These are phyloP conservation scores for Branchellion lobata DNA, from an alignment of 2,888 invertebrate species.

Conservation along the genomic window DNA sequence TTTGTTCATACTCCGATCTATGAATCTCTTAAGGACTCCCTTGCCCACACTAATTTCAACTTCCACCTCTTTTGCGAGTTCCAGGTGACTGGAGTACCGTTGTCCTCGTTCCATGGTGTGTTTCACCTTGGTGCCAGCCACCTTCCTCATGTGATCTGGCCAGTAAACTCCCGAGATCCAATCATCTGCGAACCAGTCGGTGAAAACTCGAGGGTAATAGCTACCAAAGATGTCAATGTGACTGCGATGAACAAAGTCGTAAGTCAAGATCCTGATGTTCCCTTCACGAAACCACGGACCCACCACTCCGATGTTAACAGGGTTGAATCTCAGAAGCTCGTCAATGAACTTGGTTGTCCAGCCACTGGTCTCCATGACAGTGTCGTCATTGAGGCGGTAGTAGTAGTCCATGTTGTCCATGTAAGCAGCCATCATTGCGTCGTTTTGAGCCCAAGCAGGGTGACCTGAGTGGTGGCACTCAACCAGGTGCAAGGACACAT, in stretches of 20 bases:
- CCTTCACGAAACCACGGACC: conserved; percentile 53
- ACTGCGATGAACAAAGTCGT: conserved; percentile 53
- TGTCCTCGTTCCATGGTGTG: conserved; percentile 53
- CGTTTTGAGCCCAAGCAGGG: conserved; percentile 54
- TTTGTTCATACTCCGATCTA: conserved; percentile 46
- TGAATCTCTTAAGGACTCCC: conserved; percentile 46
- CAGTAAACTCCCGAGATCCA: conserved; percentile 67
- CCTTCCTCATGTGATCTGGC: conserved; percentile 53
- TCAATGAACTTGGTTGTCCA: conserved; percentile 53
- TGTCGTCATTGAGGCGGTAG: conserved; percentile 53
- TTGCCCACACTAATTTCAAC: conserved; percentile 53
- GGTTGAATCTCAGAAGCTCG: conserved; percentile 50
- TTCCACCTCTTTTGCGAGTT: conserved; percentile 50
- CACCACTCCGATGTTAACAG: conserved; percentile 52
- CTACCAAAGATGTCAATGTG: conserved; percentile 53
- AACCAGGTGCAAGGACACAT: conserved; percentile 52
- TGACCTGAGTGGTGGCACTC: conserved; percentile 51
- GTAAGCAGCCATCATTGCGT: conserved; percentile 54
- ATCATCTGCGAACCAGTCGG: conserved; percentile 70
- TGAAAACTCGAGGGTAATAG: conserved; percentile 53
- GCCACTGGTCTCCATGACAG: conserved; percentile 51
- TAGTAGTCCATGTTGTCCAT: conserved; percentile 53
- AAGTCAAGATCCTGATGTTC: conserved; percentile 52
- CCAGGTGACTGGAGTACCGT: conserved; percentile 51
- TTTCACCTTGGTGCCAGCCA: conserved; percentile 50